Evolutionary conservation across 2,797 vertebrate species (phyloP), one percentile per base, ranked within the genome.

Genomic region (Danio albolineatus): DNA sequence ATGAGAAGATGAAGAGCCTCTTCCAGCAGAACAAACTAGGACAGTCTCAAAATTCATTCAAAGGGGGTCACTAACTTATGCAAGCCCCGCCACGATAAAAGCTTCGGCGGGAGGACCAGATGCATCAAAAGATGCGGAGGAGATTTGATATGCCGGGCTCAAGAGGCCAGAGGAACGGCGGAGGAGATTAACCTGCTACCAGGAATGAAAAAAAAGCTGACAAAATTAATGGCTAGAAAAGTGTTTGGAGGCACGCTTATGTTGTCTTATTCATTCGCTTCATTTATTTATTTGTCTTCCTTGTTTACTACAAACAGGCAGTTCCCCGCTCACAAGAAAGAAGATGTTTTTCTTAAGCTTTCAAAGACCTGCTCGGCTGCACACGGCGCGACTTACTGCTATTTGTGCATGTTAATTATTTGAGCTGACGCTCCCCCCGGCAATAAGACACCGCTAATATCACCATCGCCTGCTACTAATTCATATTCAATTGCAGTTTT

Each of bases 41-140:
- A 85, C 86, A 85, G 85, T 83, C 83, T 86, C 76, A 83, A 86
- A 87, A 87, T 80, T 82, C 83, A 86, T 84, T 85, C 81, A 81
- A 85, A 87, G 85, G 82, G 62, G 84, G 83, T 83, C 76, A 81
- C 81, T 85, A 82, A 65, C 61, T 79, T 69, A 82, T 82, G 87
- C 85, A 86, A 80, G 79, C 77, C 67, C 75, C 56, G 41, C 12
- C 16, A 65, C 74, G 84, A 85, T 86, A 87, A 87, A 87, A 86
- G 86, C 78, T 57, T 65, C 49, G 56, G 76, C 67, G 19, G 53
- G 62, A 72, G 78, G 74, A 86, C 65, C 73, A 66, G 78, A 69
- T 61, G 79, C 84, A 81, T 83, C 60, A 71, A 83, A 80, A 84
- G 76, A 83, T 61, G 73, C 48, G 44, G 39, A 59, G 74, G 59